phyloP scores from a whole-genome alignment of 2,797 vertebrate species.

The Fistularia commersonii region DNA sequence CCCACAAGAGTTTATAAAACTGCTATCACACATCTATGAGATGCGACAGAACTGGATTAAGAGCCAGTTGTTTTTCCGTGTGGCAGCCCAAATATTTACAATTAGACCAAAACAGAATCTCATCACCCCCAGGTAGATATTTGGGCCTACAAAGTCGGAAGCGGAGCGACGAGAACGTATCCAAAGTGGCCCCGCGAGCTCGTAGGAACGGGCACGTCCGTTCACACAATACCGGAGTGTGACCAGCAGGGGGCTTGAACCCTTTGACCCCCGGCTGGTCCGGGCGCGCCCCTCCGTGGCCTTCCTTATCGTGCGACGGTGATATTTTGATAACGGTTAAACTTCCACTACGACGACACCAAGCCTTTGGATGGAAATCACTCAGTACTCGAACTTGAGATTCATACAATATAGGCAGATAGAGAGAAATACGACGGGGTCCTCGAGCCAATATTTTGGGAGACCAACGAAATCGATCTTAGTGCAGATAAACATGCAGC shows the following conservation, averaged over 20 bases:
- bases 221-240: slow-evolving; percentile 17
- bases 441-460: slow-evolving; percentile 75
- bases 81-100: slow-evolving; percentile 70
- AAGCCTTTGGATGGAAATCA: slow-evolving; percentile 52
- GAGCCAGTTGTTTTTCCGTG: slow-evolving; percentile 66
- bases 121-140: slow-evolving; percentile 39
- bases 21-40: slow-evolving; percentile 76
- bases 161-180: slow-evolving; percentile 34
- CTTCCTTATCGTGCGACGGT: slow-evolving; percentile 31
- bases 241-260: slow-evolving; percentile 14
- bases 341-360: slow-evolving; percentile 46
- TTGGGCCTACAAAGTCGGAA: slow-evolving; percentile 50
- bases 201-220: slow-evolving; percentile 10
- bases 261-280: slow-evolving; percentile 16
- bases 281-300: slow-evolving; percentile 20
- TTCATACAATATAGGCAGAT: slow-evolving; percentile 60
- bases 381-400: slow-evolving; percentile 56
- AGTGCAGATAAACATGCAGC: slow-evolving; percentile 81
- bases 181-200: slow-evolving; percentile 36
- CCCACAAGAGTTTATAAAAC: slow-evolving; percentile 73
- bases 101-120: slow-evolving; percentile 60
- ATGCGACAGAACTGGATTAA: slow-evolving; percentile 69
- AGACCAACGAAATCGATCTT: slow-evolving; percentile 72
- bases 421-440: slow-evolving; percentile 69
- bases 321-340: slow-evolving; percentile 42